Conservation (phyloP, 1,140 invertebrate genomes). For the Lerema accius region DNA sequence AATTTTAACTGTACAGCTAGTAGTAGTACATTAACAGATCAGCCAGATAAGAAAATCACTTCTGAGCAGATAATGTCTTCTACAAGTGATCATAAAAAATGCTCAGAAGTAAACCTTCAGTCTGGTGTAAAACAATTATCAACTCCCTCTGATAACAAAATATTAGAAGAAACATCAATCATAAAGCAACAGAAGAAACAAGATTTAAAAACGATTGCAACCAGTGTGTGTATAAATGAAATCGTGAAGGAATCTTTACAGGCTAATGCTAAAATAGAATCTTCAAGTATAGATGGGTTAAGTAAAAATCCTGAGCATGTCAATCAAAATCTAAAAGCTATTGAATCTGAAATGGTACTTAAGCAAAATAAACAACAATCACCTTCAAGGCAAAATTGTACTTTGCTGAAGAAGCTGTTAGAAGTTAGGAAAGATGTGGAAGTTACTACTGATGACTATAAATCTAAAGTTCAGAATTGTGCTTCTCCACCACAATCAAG, state of each 20-base stretch:
- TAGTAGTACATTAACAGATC: constrained; percentile 3
- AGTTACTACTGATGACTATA: constrained; percentile 45
- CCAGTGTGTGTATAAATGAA: constrained; percentile 19
- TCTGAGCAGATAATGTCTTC: constrained; percentile 1
- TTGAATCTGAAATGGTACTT: constrained; percentile 37
- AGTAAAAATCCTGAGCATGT: constrained; percentile 20
- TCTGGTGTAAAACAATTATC: constrained; percentile 4
- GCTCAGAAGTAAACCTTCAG: background rate
- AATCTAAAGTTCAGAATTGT: constrained; percentile 39
- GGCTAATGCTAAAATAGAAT: background rate
- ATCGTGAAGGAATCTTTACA: constrained; percentile 2
- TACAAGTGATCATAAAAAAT: background rate
- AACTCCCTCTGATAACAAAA: background rate
- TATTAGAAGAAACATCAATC: background rate
- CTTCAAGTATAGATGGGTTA: constrained; percentile 15
- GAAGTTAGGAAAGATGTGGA: constrained; percentile 59
- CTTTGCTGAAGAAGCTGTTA: constrained; percentile 70
- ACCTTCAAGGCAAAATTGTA: constrained; percentile 63
- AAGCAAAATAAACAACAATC: constrained; percentile 43
- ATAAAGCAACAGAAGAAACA: constrained; percentile 14
- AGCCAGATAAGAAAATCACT: background rate
- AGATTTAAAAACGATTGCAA: constrained; percentile 3
- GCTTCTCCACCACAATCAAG: constrained; percentile 30
- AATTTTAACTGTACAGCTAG: constrained; percentile 6
- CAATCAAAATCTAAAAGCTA: constrained; percentile 19